A percentile compares a stretch with the other conserved stretches of the same genome.
Evolutionary conservation across 2,888 invertebrate species (phyloP).

Genomic region (Gastracanthus pulcherrimus): DNA sequence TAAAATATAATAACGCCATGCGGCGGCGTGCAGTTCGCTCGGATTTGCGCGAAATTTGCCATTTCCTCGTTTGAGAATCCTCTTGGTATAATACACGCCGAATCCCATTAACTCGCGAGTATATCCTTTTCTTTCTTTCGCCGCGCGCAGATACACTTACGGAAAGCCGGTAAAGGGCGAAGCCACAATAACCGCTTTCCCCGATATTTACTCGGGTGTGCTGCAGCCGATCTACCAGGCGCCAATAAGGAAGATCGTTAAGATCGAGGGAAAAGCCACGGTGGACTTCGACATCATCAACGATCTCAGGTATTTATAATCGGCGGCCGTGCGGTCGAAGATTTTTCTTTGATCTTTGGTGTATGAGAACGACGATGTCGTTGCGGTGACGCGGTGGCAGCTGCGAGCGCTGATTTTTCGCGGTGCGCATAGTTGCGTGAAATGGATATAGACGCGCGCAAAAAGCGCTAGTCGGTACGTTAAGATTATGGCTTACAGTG

Average conservation of each 20-base stretch:
- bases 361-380: no score
- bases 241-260: constrained; percentile 80
- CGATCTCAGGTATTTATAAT: constrained; percentile 79
- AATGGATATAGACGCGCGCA: no score
- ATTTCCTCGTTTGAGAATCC: not conserved
- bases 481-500: no score
- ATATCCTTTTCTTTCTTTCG: not conserved
- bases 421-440: no score
- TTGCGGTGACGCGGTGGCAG: no score
- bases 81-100: no score
- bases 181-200: constrained; percentile 90
- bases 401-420: no score
- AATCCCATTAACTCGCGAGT: no score
- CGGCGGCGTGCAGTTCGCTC: no score
- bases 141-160: constrained; percentile 87
- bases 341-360: no score
- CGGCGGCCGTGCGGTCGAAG: not conserved
- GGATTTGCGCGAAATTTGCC: not conserved
- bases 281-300: constrained; percentile 88
- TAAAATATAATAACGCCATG: no score
- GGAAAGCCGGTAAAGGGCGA: constrained; percentile 93
- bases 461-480: no score
- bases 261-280: constrained; percentile 86
- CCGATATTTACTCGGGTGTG: constrained; percentile 88
- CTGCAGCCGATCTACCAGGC: constrained; percentile 88